These are phyloP conservation scores for Shargacucullia verbasci DNA, from an alignment of 2,888 invertebrate genomes.

Conservation along the genomic window DNA sequence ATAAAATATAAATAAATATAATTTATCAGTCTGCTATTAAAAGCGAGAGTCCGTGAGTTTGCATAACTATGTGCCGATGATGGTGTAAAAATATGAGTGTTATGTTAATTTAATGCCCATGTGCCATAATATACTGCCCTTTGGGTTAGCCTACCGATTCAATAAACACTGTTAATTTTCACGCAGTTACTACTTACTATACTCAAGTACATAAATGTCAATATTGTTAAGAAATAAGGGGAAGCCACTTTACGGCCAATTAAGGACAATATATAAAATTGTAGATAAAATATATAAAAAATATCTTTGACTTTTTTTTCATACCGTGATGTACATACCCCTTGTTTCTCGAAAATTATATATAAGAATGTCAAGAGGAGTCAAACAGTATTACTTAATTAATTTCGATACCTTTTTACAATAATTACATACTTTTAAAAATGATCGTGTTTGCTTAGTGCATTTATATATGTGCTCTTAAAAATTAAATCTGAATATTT, in stretches of 20 bases:
- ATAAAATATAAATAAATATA: constrained; percentile 50
- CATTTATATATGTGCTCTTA: constrained; percentile 67
- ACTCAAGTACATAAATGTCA: constrained; percentile 49
- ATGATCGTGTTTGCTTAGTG: constrained; percentile 69
- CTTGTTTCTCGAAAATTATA: constrained; percentile 61
- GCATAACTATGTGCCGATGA: constrained; percentile 62
- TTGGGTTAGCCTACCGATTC: constrained; percentile 77
- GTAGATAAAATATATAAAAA: constrained; percentile 43
- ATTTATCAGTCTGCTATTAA: constrained; percentile 41
- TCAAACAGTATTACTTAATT: constrained; percentile 87
- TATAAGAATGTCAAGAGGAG: constrained; percentile 74
- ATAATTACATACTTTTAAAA: constrained; percentile 64
- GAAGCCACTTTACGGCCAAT: constrained; percentile 25
- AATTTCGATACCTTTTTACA: constrained; percentile 81
- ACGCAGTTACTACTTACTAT: constrained; percentile 54
- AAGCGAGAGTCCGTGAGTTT: constrained; percentile 58
- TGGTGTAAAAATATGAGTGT: constrained; percentile 75
- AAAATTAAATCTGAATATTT: constrained; percentile 56
- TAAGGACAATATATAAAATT: constrained; percentile 45
- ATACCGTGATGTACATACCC: constrained; percentile 49
- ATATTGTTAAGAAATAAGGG: constrained; percentile 53
- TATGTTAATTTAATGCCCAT: constrained; percentile 77
- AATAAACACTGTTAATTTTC: constrained; percentile 57
- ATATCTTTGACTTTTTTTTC: constrained; percentile 20
- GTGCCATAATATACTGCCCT: constrained; percentile 82